Evolutionary conservation across 2,888 invertebrate genomes (phyloP).

Genomic region (Drosophila colorata): DNA sequence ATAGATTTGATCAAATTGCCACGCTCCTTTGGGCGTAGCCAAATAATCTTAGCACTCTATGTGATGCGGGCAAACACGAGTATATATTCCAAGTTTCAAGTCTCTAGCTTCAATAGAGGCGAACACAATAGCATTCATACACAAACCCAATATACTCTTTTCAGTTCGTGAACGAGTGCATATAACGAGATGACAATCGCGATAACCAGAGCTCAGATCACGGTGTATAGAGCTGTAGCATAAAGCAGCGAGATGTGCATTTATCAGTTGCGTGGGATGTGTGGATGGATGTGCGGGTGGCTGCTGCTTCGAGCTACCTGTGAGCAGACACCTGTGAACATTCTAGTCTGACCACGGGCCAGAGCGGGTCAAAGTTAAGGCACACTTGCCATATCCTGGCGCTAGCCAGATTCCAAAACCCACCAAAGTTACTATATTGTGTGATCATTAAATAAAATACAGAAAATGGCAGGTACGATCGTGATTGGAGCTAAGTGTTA

Average conservation of each 20-base stretch:
- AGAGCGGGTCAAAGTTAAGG: constrained; percentile 9
- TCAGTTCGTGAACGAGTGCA: too few species aligned
- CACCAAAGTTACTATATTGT: not conserved
- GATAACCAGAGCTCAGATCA: constrained; percentile 26
- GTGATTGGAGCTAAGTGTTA: not conserved
- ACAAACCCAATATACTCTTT: too few species aligned
- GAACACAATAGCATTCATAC: too few species aligned
- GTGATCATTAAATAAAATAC: constrained; percentile 1
- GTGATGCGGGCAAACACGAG: too few species aligned
- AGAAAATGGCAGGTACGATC: constrained; percentile 61
- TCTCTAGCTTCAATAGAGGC: too few species aligned
- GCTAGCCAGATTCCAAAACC: not conserved
- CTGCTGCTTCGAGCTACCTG: constrained; percentile 27
- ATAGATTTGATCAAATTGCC: too few species aligned
- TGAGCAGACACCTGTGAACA: constrained; percentile 28
- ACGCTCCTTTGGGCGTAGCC: too few species aligned
- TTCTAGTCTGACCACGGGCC: constrained; percentile 38
- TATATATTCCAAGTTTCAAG: too few species aligned
- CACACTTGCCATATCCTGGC: too few species aligned
- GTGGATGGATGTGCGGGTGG: constrained; percentile 50
- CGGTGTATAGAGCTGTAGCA: constrained; percentile 46
- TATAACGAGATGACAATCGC: constrained; percentile 50
- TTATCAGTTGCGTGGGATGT: constrained; percentile 67
- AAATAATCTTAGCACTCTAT: too few species aligned
- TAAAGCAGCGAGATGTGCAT: constrained; percentile 49